Conservation (phyloP, 2,888 invertebrate species). For the Tromatobia lineatoria region DNA sequence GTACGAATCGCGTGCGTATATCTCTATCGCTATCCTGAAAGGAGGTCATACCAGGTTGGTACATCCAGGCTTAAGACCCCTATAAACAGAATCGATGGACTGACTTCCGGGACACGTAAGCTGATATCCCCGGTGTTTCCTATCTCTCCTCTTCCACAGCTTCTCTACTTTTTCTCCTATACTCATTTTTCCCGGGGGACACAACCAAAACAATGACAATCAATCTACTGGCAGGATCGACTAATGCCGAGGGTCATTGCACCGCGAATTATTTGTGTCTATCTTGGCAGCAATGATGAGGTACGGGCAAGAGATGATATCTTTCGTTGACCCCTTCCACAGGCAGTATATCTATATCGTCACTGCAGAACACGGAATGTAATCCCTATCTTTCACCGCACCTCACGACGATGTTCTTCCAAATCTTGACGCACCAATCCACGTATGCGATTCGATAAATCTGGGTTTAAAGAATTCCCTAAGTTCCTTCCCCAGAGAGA, state of each 20-base stretch:
- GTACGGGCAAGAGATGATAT: background rate
- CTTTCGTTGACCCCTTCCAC: conserved; percentile 13
- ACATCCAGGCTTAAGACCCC: conserved; percentile 42
- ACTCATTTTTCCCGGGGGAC: conserved; percentile 6
- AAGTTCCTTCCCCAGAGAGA: conserved; percentile 34
- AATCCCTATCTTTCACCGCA: background rate
- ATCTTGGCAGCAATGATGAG: conserved; percentile 6
- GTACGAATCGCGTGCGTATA: conserved; percentile 57
- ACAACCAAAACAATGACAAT: conserved; percentile 52
- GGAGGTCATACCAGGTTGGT: conserved; percentile 43
- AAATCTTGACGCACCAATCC: background rate
- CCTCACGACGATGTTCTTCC: background rate
- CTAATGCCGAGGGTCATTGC: conserved; percentile 50
- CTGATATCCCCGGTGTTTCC: conserved; percentile 26
- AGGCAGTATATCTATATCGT: background rate
- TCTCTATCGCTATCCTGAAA: conserved; percentile 49
- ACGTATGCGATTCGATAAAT: conserved; percentile 47
- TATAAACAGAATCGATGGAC: conserved; percentile 67
- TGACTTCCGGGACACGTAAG: conserved; percentile 49
- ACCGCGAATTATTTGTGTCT: conserved; percentile 55
- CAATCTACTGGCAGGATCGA: conserved; percentile 65
- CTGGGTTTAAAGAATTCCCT: conserved; percentile 53
- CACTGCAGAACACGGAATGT: background rate
- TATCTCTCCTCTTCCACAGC: background rate
- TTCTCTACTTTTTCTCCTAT: conserved; percentile 19